Base-by-base conservation (phyloP, 2,888 invertebrate species). In the Abscondita cerata region DNA sequence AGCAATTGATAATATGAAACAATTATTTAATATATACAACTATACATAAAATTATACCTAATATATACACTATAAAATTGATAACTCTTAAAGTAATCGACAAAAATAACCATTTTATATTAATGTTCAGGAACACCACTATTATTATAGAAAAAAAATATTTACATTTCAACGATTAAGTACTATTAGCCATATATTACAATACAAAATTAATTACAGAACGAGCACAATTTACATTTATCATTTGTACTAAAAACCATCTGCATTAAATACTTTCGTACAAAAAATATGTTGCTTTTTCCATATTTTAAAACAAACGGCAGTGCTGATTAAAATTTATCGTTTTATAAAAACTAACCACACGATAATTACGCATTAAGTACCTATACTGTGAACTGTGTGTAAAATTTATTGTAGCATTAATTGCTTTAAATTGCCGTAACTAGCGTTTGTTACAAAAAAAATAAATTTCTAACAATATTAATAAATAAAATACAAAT, bases 1-100 rank as follows among this genome's bases (percentile, higher is more conserved):
- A 60, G 60, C 60, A 60, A 60, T 47, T 55, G 38, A 53, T 54
- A 46, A 52, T 50, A 52, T 38, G 52, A 59, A 52, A 47, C n/a
- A 20, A 13, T 44, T 5, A 16, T 44, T 16, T 15, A 12, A 41
- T 41, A 20, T 46, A 46, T 2, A 46, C 3, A 19, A 6, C 18
- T 8, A 46, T 11, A 18, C 9, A 46, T 46, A 18, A 46, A 9
- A 20, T 44, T 44, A 44, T n/a, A 8, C 5, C 9, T 46, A 16
- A 2, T 41, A 41, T 41, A 5, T 41, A 41, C 41, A 41, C 15
- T 41, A 41, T 2, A 41, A 15, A 41, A 15, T 12, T 4, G 15
- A 13, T 8, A 38, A 38, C 12, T n/a, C 5, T 41, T 41, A 41
- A 9, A 4, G 18, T 2, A 25, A 41, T 9, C 11, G 9, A 41